Percentiles rank a stretch among this genome's conserved stretches.
phyloP scores from a whole-genome alignment of 2,797 vertebrate genomes.

The Phataginus tetradactyla region DNA sequence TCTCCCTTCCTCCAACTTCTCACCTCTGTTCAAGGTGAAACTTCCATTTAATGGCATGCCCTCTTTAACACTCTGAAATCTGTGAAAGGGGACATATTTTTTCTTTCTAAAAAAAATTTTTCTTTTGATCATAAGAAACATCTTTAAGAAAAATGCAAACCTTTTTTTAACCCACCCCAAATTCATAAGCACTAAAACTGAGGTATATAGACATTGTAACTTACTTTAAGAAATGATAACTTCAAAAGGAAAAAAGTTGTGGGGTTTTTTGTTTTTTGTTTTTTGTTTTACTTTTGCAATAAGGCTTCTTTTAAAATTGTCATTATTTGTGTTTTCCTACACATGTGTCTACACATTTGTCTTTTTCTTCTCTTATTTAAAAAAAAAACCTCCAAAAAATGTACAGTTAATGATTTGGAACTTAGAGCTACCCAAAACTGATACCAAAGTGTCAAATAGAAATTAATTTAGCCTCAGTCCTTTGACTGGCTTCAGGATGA shows the following conservation, averaged over 20 bases:
- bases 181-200: constrained; percentile 22
- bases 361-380: background rate
- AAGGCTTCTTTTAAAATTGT: background rate
- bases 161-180: background rate
- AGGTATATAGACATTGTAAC: background rate
- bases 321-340: constrained; percentile 33
- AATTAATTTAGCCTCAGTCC: background rate
- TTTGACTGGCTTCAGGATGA: background rate
- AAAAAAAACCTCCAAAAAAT: background rate
- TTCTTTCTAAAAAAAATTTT: background rate
- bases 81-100: background rate
- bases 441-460: background rate
- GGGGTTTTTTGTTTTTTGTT: background rate
- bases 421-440: background rate
- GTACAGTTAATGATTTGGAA: background rate
- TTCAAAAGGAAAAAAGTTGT: background rate
- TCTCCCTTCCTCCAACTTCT: background rate
- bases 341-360: background rate
- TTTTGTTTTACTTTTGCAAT: background rate
- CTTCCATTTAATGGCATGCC: background rate
- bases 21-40: background rate
- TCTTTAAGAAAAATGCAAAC: constrained; percentile 25
- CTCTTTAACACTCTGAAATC: background rate
- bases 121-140: background rate
- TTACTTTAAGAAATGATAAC: constrained; percentile 10